phyloP scores from a whole-genome alignment of 2,113 vertebrate species.

The Nycticorax nycticorax region DNA sequence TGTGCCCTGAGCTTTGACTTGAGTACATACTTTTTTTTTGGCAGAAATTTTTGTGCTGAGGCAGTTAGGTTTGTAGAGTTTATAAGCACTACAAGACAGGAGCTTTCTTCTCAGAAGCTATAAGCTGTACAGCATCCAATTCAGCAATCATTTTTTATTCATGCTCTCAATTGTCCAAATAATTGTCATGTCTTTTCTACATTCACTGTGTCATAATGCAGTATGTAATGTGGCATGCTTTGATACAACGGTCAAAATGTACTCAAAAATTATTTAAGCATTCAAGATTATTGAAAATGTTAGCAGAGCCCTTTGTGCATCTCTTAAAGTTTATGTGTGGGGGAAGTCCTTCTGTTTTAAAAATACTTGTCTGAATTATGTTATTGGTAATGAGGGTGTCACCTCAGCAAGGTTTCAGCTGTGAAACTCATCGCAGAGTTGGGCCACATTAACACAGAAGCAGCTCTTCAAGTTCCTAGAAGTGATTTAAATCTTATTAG shows the following conservation, averaged over 20 bases:
- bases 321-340: background rate
- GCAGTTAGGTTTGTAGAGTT: background rate
- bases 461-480: background rate
- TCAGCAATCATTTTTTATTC: background rate
- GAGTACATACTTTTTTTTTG: background rate
- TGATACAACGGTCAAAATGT: background rate
- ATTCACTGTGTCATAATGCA: background rate
- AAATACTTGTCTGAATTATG: background rate
- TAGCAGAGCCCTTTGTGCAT: background rate
- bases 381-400: background rate
- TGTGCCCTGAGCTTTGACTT: background rate
- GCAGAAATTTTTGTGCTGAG: background rate
- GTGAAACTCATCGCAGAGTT: background rate
- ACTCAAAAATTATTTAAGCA: background rate
- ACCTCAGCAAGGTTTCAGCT: background rate
- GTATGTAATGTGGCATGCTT: background rate
- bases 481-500: background rate
- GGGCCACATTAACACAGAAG: background rate
- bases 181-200: background rate
- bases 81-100: background rate
- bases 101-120: background rate
- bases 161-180: background rate
- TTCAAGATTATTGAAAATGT: conserved; percentile 1
- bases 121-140: background rate
- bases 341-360: background rate